phyloP scores from a whole-genome alignment of 2,113 vertebrate genomes.

The Theristicus caerulescens region DNA sequence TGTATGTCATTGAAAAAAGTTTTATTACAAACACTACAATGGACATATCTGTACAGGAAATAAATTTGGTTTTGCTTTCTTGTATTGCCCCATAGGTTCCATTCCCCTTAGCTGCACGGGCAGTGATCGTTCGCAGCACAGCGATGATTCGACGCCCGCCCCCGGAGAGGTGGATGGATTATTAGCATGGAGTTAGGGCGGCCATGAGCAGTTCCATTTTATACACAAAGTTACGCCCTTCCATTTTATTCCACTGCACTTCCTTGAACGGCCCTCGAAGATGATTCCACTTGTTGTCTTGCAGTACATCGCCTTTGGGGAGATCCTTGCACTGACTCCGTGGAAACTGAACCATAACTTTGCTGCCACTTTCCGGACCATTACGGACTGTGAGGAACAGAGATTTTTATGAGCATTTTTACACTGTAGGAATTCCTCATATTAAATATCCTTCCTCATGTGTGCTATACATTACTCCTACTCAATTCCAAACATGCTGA shows the following conservation, averaged over 20 bases:
- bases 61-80: not conserved
- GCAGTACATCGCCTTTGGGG: slow-evolving; percentile 89
- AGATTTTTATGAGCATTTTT: not conserved
- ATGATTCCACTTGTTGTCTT: slow-evolving; percentile 92
- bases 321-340: slow-evolving; percentile 92
- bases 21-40: not conserved
- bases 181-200: slow-evolving; percentile 86
- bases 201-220: slow-evolving; percentile 99
- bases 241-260: slow-evolving; percentile 96
- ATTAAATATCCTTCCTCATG: not conserved
- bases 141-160: not conserved
- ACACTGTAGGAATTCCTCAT: not conserved
- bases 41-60: not conserved
- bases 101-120: not conserved
- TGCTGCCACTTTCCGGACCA: slow-evolving; percentile 93
- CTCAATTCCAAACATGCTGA: not conserved
- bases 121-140: not conserved
- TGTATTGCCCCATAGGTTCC: not conserved
- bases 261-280: slow-evolving; percentile 90
- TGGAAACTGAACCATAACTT: slow-evolving; percentile 93
- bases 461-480: not conserved
- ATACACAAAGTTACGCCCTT: slow-evolving; percentile 96
- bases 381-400: slow-evolving; percentile 83
- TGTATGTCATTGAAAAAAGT: not conserved
- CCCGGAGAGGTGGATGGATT: fast-evolving